These are phyloP conservation scores for Bucorvus abyssinicus DNA, from an alignment of 2,797 vertebrate species.

Conservation along the genomic window DNA sequence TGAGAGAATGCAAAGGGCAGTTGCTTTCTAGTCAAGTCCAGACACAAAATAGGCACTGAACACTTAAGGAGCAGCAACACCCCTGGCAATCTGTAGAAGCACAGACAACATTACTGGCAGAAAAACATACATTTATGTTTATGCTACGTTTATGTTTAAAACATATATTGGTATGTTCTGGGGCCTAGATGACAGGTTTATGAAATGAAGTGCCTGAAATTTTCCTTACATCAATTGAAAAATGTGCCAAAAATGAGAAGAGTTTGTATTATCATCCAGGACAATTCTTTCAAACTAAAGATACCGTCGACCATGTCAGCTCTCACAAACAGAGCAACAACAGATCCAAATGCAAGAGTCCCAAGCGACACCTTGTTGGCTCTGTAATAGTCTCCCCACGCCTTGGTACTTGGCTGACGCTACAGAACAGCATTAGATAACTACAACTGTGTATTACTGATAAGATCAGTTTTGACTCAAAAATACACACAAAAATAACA, in stretches of 20 bases:
- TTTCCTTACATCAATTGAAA: neutral
- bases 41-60: neutral
- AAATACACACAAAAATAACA: neutral
- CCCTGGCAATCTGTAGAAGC: neutral
- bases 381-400: neutral
- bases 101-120: neutral
- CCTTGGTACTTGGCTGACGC: neutral
- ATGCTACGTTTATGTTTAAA: too few relatives aligned
- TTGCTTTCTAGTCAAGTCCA: neutral
- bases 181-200: neutral
- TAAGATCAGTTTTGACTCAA: neutral
- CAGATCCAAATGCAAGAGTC: neutral
- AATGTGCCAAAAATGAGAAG: neutral
- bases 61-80: neutral
- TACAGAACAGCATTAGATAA: neutral
- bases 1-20: neutral
- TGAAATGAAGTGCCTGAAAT: neutral
- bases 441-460: fast-evolving
- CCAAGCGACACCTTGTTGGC: neutral
- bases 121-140: neutral
- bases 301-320: neutral
- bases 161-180: neutral
- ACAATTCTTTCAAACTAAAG: neutral
- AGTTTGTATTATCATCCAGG: neutral
- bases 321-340: neutral